phyloP scores from a whole-genome alignment of 2,888 invertebrate genomes.

The Amiota minor region DNA sequence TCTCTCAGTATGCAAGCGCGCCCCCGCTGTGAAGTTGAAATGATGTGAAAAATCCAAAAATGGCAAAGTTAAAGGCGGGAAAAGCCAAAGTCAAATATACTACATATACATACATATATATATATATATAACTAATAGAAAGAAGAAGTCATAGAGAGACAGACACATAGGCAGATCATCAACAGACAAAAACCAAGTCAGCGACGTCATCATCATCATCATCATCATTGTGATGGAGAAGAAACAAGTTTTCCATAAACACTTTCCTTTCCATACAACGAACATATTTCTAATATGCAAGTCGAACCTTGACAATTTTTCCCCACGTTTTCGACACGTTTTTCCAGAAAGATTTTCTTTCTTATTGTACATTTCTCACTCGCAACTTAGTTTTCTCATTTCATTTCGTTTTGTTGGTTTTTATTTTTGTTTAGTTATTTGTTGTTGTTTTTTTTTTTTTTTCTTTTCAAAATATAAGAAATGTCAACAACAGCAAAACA shows the following conservation, averaged over 20 bases:
- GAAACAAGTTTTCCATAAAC: constrained; percentile 10
- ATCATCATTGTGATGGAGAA: too few species aligned
- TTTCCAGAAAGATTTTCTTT: constrained; percentile 17
- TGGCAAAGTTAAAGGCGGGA: too few species aligned
- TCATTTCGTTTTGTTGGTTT: not conserved
- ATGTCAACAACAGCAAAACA: constrained; percentile 9
- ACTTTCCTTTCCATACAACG: constrained; percentile 6
- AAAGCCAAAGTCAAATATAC: too few species aligned
- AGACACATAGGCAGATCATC: too few species aligned
- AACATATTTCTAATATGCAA: constrained; percentile 5
- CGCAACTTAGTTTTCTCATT: not conserved
- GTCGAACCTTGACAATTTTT: constrained; percentile 15
- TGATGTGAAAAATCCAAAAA: too few species aligned
- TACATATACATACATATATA: too few species aligned
- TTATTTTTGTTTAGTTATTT: not conserved
- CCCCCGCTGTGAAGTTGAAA: too few species aligned
- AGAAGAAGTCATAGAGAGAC: too few species aligned
- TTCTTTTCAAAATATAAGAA: not conserved
- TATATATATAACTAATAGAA: too few species aligned
- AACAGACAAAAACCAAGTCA: not conserved
- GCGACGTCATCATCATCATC: not conserved
- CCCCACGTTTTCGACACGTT: constrained; percentile 11
- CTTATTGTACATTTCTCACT: constrained; percentile 1
- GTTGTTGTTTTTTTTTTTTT: not conserved
- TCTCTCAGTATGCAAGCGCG: too few species aligned